Evolutionary conservation across 2,797 vertebrate species (phyloP).

Genomic region (Molossus molossus): DNA sequence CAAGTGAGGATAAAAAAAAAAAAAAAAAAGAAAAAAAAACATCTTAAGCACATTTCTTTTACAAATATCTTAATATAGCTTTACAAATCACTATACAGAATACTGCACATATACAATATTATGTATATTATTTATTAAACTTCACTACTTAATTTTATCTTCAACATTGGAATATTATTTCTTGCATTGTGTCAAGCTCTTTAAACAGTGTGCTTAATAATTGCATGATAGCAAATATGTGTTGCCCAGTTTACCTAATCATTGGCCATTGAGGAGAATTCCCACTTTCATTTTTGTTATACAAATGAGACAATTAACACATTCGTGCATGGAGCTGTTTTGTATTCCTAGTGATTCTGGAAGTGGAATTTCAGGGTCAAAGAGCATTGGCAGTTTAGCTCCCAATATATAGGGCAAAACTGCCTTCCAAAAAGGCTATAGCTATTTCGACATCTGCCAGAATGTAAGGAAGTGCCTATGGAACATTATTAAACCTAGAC

Average conservation of each 20-base stretch:
- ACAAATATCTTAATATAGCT: not conserved
- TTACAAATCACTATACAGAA: not conserved
- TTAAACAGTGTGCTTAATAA: not conserved
- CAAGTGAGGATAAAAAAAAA: too few species aligned
- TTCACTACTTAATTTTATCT: not conserved
- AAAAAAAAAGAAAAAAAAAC: not conserved
- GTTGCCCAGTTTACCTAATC: not conserved
- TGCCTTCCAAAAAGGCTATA: not conserved
- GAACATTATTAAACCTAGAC: not conserved
- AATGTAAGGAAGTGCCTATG: not conserved
- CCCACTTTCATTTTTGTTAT: not conserved
- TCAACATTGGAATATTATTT: not conserved
- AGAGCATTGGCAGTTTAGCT: not conserved
- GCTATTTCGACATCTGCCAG: not conserved
- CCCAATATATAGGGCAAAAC: not conserved
- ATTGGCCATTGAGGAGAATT: not conserved
- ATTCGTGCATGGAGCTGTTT: not conserved
- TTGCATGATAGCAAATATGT: not conserved
- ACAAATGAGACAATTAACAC: slow-evolving; percentile 21
- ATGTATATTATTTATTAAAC: not conserved
- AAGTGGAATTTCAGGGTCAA: slow-evolving; percentile 29
- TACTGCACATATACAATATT: not conserved
- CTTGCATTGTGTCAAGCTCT: not conserved
- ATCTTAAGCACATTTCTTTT: not conserved
- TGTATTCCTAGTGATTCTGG: slow-evolving; percentile 42